Base-by-base conservation (phyloP, 23 tunicate genomes). In the Phallusia fumigata region DNA sequence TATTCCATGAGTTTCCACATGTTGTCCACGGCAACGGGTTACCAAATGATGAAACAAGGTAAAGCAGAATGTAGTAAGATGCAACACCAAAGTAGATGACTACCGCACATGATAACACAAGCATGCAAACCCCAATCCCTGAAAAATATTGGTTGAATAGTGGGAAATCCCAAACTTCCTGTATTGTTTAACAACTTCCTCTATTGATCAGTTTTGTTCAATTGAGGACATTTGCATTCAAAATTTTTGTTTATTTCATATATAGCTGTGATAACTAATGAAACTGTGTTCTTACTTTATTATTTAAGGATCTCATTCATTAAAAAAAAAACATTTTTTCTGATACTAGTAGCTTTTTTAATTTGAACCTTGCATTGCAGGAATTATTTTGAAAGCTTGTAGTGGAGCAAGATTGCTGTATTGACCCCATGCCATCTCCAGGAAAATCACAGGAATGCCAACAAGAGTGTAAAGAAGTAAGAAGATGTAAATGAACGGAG, bases 91-190 rank as follows among this genome's bases (percentile, higher is more conserved):
- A 87, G 49, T 92, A 92, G 21, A 92, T 36, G 18, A 84, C 32
- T 21, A 87, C 78, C 28, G 47, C 16, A 34, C 65, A 83, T 19
- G 97, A 80, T 35, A 88, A 18, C 35, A 92, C 45, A 13, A 87
- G 44, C 89, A 92, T 92, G 53, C 88, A 92, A 78, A 91, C 80
- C 31, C 97, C 97, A 73, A 87, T 82, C 19, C 97, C 97, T 91
- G 82, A 28, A 33, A 36, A 74, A 13, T 58, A 40, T 10, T 40
- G 10, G 47, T 10, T 10, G 5, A 40, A 40, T 40, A 3, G 10
- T 10, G 10, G 10, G 47, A 40, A 5, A 5, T 3, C 10, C 10
- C 10, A 40, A 40, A 40, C 78, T 74, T 33, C 45, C 45, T 74
- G 78, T 28, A 74, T 33, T 33, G 16, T 74, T 65, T 11, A 65